Evolutionary conservation across 2,797 vertebrate species (phyloP).

Genomic region (Pangasius krempfi): DNA sequence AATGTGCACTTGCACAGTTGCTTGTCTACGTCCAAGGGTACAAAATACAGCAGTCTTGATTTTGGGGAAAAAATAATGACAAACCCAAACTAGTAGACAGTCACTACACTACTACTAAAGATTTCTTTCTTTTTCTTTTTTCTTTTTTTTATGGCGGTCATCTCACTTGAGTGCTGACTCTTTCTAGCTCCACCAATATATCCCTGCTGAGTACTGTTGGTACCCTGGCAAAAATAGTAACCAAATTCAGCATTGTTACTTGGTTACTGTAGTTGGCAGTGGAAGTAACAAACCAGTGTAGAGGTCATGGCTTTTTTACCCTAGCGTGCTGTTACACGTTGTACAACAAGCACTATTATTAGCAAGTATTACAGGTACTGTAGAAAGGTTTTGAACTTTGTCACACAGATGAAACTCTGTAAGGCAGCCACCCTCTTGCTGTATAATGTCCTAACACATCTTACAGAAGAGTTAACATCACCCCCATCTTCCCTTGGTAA

Average conservation of each 20-base stretch:
- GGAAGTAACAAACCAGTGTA: background rate
- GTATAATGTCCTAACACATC: background rate
- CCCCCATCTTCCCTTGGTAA: background rate
- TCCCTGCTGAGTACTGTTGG: background rate
- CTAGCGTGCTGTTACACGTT: background rate
- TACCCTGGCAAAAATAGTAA: background rate
- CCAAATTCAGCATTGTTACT: background rate
- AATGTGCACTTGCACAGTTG: background rate
- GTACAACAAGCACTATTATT: background rate
- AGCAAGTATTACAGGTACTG: background rate
- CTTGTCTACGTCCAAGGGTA: background rate
- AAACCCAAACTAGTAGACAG: background rate
- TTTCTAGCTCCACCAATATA: background rate
- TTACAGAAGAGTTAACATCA: background rate
- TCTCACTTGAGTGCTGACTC: background rate
- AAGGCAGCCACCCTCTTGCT: background rate
- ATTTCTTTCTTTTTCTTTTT: background rate
- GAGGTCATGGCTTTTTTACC: conserved; percentile 2
- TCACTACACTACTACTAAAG: background rate
- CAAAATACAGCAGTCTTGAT: background rate
- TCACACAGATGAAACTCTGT: conserved; percentile 11
- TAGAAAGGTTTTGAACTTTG: background rate
- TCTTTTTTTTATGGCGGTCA: background rate
- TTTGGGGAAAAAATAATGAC: background rate
- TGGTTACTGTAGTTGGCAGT: background rate